Base-by-base conservation (phyloP, 2,888 invertebrate species). In the Acanthosoma haemorrhoidale region DNA sequence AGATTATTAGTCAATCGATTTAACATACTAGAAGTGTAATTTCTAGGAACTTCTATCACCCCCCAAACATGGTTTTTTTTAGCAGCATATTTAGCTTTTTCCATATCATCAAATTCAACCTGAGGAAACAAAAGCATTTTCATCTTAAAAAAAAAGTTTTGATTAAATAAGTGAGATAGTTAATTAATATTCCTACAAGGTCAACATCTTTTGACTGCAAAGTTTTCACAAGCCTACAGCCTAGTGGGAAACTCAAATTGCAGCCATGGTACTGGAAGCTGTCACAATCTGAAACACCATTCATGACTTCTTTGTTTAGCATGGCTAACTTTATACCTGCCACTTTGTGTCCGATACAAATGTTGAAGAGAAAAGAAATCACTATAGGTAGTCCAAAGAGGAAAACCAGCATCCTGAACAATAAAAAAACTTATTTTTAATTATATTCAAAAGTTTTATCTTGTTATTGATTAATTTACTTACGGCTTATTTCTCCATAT, bases 311-410 rank as follows among this genome's bases (percentile, higher is more conserved):
- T 1, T 90, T 84, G 77, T 94, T 94, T 15, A 93, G 88, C 0
- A 94, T 83, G 0, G 88, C 94, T 36, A 95, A 76, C 59, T 84
- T 83, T 0, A 95, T 81, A 70, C 86, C 85, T 67, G 83, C 83
- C 0, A 91, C 90, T 76, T 92, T 89, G 64, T 86, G 86, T 1
- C 93, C 93, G 67, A 93, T 86, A 32, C 92, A 88, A 67, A 88
- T 79, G 80, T 94, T 90, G 80, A 95, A 94, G 36, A 90, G 84
- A 41, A 87, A 82, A 71, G 90, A 84, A 84, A 94, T 89, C 16
- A 94, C 81, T 18, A 94, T 81, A 11, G 95, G 95, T 77, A 95
- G 89, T 68, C 91, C 76, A 71, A 94, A 81, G 73, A 92, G 87
- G 79, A 95, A 94, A 73, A 90, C 80, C 31, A 94, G 81, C 43